Evolutionary conservation across 2,113 vertebrate species (phyloP).

Genomic region (Lates calcarifer): DNA sequence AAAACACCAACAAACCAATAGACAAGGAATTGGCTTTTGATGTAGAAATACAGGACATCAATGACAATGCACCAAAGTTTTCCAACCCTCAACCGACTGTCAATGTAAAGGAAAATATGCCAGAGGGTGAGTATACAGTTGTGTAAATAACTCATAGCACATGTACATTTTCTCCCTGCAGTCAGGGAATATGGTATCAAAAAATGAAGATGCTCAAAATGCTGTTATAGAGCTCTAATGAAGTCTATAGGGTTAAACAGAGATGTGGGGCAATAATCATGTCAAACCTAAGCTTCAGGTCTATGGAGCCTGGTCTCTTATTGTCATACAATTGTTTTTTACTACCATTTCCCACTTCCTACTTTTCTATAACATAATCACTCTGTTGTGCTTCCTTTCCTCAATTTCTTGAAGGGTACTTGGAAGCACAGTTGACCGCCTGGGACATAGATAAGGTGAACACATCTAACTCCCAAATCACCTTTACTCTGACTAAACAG

Average conservation of each 20-base stretch:
- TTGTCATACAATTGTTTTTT: not conserved
- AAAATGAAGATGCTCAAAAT: not conserved
- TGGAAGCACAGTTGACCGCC: slow-evolving; percentile 42
- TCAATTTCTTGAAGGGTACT: slow-evolving; percentile 40
- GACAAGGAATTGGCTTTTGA: slow-evolving; percentile 85
- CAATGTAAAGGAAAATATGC: slow-evolving; percentile 68
- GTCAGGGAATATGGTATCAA: not conserved
- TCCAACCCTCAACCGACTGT: rapidly evolving
- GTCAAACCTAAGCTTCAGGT: not conserved
- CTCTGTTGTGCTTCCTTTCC: not conserved
- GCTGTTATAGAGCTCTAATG: not conserved
- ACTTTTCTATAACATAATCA: not conserved
- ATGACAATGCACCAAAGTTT: slow-evolving; percentile 87
- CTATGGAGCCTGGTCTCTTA: not conserved
- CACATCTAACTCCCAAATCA: slow-evolving; percentile 81
- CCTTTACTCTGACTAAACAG: slow-evolving; percentile 78
- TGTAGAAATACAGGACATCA: slow-evolving; percentile 84
- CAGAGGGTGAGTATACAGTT: slow-evolving; percentile 54
- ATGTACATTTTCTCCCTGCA: not conserved
- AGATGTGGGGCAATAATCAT: not conserved
- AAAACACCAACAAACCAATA: rapidly evolving
- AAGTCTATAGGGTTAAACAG: not conserved
- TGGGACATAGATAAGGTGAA: slow-evolving; percentile 59
- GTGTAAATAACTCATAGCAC: not conserved
- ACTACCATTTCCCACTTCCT: too few relatives aligned